Evolutionary conservation across 2,888 invertebrate species (phyloP), one percentile per base, ranked within the genome.

Genomic region (Catocala sponsa): DNA sequence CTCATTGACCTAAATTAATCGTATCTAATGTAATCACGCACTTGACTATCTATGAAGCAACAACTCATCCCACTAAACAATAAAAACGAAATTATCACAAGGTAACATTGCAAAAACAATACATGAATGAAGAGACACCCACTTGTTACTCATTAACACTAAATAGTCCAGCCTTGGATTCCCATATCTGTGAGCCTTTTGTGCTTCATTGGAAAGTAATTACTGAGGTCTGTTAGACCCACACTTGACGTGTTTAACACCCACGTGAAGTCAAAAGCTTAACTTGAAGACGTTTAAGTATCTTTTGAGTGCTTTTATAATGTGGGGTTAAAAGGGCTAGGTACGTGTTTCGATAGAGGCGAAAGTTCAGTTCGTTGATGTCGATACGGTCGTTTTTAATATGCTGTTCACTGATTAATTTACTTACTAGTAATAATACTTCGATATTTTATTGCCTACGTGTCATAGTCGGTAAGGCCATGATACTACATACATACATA

Each of bases 121-220:
- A 68, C 65, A 81, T 68, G 69, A 59, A 59, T 68, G 73, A 70
- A 75, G 57, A 63, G 53, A 67, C 75, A 61, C 83, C 84, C 76
- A 83, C 84, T 58, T 52, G 52, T 50, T 33, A 59, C 72, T 83
- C 79, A 83, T 81, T 79, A 79, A 62, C 62, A 64, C 75, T 79
- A 82, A 83, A 70, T 62, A 69, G 70, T 61, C 61, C 66, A 76
- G 42, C 78, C 78, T 80, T 77, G 69, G 68, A 61, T 68, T 76
- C 64, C 80, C 81, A 75, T 81, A 74, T 70, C 68, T 57, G 77
- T 61, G 74, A 66, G 53, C 75, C 79, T 82, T 82, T 86, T 70
- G 76, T 74, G 58, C 67, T 54, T 70, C 83, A 87, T 88, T 85
- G 88, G 88, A 91, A 89, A 90, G 89, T 86, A 90, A 91, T 91